A percentile compares a stretch with the other conserved stretches of the same genome.
These are phyloP conservation scores for Orchesella cincta DNA, from an alignment of 1,140 invertebrate species.

Conservation along the genomic window DNA sequence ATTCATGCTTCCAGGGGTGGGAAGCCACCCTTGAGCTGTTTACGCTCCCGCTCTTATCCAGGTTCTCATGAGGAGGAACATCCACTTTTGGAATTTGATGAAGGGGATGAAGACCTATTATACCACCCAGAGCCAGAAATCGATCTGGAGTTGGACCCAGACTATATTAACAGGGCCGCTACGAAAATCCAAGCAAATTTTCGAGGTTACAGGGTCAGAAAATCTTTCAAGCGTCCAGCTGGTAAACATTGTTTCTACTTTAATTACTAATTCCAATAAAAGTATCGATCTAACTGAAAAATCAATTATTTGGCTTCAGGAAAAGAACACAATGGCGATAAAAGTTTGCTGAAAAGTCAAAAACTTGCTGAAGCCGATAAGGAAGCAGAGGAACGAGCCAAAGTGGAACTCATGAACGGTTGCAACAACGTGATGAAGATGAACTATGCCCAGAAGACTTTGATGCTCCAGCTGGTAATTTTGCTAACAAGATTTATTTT, in stretches of 20 bases:
- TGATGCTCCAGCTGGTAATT: not conserved
- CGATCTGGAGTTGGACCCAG: constrained; percentile 22
- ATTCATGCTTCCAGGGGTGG: not conserved
- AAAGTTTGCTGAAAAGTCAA: not conserved
- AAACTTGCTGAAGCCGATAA: not conserved
- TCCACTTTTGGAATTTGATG: not conserved
- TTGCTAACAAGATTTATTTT: not conserved
- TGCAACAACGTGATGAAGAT: not conserved
- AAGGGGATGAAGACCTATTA: constrained; percentile 27
- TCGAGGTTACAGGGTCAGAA: constrained; percentile 70
- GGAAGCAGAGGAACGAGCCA: not conserved
- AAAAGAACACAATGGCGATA: not conserved
- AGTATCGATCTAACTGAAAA: not conserved
- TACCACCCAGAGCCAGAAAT: not conserved
- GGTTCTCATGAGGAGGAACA: constrained; percentile 31
- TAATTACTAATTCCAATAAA: not conserved
- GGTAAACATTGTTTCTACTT: not conserved
- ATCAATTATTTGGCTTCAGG: not conserved
- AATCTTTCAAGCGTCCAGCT: constrained; percentile 58
- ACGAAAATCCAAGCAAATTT: constrained; percentile 75
- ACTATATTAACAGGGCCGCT: constrained; percentile 59
- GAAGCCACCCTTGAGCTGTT: not conserved
- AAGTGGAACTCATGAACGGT: not conserved
- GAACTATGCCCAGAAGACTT: not conserved
- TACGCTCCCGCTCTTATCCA: constrained; percentile 29